Percentiles rank a stretch among this genome's conserved stretches.
These are phyloP conservation scores for Oceanodroma tethys DNA, from an alignment of 2,113 vertebrate genomes.

Conservation along the genomic window DNA sequence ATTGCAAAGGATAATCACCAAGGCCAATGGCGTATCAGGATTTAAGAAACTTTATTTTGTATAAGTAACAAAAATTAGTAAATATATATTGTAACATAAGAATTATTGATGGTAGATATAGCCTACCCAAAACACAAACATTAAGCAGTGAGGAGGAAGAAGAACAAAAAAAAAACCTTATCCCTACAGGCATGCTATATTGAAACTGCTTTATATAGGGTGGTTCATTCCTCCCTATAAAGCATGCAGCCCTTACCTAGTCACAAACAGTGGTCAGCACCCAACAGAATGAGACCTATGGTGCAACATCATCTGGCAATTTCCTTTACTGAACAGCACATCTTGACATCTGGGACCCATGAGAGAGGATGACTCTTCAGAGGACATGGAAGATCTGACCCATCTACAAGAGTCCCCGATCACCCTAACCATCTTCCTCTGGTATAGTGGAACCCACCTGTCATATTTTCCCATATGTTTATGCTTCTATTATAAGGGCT, in stretches of 20 bases:
- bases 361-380: background rate
- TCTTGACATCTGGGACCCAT: background rate
- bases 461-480: background rate
- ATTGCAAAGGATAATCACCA: background rate
- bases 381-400: background rate
- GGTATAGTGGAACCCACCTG: background rate
- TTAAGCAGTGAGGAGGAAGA: background rate
- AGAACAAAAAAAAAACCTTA: background rate
- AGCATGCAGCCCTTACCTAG: background rate
- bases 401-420: background rate
- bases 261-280: background rate
- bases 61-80: background rate
- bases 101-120: background rate
- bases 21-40: background rate
- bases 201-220: background rate
- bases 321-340: background rate
- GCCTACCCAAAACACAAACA: background rate
- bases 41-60: background rate
- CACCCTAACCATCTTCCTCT: background rate
- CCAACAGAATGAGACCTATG: rapidly evolving
- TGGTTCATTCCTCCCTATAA: background rate
- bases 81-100: background rate
- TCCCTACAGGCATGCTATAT: background rate
- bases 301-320: background rate
- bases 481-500: background rate